Base-by-base conservation (phyloP, 2,888 invertebrate genomes). In the Drosophila neotestacea region DNA sequence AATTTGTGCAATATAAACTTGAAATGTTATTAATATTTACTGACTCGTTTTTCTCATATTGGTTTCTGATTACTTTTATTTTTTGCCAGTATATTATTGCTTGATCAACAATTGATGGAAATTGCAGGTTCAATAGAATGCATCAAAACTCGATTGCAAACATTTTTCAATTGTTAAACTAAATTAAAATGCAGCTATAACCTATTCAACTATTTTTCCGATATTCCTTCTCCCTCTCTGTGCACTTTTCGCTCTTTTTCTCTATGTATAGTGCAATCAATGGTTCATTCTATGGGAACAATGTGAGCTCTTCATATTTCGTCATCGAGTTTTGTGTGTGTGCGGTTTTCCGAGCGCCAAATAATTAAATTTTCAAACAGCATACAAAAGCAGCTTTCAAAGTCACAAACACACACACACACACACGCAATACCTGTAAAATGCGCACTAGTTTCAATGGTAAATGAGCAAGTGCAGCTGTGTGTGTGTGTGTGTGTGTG, bases 351-450 rank as follows among this genome's bases (percentile, higher is more conserved):
- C 50, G 51, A 62, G 68, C 59, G 80, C 52, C 83, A 78, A 88
- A 88, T 88, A 85, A 85, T 85, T 85, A 74, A 88, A 85, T 85
- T 85, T 85, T 78, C 80, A 74, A 77, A 80, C 70, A 54, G 64
- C 73, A 78, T 59, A 80, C 78, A 73, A 73, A 79, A 76, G 85
- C 83, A 60, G 64, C 73, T 78, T 72, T 76, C 71, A 83, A 80
- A 88, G 76, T 80, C 83, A 79, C 56, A 69, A 44, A 46, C 63
- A 67, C 36, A 36, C 52, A 52, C 38, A 32, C 52, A 52, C 52
- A 36, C 16, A 41, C 39, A 39, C 28, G 59, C 52, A 47, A 54
- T 52, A 69, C 56, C 70, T 70, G 62, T 22, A 54, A 66, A 68
- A 58, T 66, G 61, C 46, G 39, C 46, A 48, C 47, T 11, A 47